Conservation (phyloP, 2,888 invertebrate genomes). For the Sipha maydis region DNA sequence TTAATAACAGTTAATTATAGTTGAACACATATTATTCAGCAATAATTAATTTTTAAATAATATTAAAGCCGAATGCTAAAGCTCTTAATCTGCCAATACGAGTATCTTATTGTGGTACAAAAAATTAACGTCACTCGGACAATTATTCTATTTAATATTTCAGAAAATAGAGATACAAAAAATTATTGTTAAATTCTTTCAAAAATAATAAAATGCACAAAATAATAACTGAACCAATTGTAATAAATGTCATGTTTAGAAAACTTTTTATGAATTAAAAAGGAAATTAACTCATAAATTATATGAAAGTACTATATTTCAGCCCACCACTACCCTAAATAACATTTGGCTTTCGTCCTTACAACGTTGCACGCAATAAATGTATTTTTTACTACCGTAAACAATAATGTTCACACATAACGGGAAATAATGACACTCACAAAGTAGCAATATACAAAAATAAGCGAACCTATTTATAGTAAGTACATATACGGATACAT, state of each 20-base stretch:
- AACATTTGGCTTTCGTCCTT: neutral
- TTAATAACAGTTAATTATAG: too few species aligned
- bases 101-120: neutral
- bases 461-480: neutral
- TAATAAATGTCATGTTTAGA: neutral
- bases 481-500: neutral
- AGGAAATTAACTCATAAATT: neutral
- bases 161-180: neutral
- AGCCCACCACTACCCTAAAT: neutral
- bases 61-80: too few species aligned
- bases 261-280: slow-evolving; percentile 15
- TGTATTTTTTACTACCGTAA: slow-evolving; percentile 34
- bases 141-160: neutral
- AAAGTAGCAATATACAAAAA: slow-evolving; percentile 1
- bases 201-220: neutral
- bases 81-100: too few species aligned
- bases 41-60: too few species aligned
- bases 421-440: slow-evolving; percentile 17
- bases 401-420: slow-evolving; percentile 31
- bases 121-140: neutral
- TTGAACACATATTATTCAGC: too few species aligned
- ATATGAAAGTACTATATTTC: neutral
- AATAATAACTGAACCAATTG: neutral
- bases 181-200: neutral
- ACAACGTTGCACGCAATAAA: slow-evolving; percentile 15